Conservation (phyloP, 2,797 vertebrate genomes). For the Cryptoblepharus egeriae region DNA sequence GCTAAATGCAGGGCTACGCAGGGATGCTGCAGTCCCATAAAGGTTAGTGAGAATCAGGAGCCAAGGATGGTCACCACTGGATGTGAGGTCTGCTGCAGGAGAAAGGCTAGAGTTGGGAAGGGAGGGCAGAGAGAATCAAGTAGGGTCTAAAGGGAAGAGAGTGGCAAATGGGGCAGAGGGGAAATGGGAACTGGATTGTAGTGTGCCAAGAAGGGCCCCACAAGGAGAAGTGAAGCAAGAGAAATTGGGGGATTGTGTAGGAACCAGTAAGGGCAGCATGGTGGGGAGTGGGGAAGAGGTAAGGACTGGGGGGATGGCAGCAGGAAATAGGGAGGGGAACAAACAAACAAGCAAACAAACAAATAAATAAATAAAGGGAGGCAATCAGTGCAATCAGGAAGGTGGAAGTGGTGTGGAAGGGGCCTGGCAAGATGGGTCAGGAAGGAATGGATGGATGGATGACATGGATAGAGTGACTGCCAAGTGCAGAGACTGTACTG, state of each 20-base stretch:
- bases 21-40: too few relatives aligned
- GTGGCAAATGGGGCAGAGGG: neutral
- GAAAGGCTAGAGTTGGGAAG: neutral
- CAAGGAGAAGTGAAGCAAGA: neutral
- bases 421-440: neutral
- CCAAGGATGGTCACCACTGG: neutral
- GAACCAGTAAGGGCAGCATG: neutral
- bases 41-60: too few relatives aligned
- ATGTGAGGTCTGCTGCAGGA: neutral
- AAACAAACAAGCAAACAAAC: too few relatives aligned
- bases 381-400: neutral
- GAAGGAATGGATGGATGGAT: neutral
- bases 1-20: neutral
- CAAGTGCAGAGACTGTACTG: neutral
- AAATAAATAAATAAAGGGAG: fast-evolving
- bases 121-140: neutral
- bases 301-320: neutral
- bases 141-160: neutral
- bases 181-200: neutral
- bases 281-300: neutral
- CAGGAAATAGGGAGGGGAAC: too few relatives aligned
- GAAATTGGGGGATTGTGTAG: neutral
- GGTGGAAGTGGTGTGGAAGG: too few relatives aligned
- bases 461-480: too few relatives aligned
- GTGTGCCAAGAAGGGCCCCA: neutral